phyloP scores from a whole-genome alignment of 1,140 invertebrate genomes.

The Platyura marginata region DNA sequence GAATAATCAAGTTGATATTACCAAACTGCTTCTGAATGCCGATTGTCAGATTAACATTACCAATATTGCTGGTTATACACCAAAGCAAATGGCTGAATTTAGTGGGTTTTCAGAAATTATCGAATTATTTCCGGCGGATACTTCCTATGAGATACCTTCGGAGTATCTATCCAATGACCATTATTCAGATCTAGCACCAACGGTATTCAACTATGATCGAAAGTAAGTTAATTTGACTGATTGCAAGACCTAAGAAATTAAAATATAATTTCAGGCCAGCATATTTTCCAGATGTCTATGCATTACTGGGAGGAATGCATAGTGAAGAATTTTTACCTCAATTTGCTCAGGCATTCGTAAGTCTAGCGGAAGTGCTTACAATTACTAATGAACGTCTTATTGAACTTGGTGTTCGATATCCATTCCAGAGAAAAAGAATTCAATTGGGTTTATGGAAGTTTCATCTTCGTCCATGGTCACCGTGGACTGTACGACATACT shows the following conservation, averaged over 20 bases:
- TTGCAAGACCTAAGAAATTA: background rate
- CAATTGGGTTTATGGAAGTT: constrained; percentile 22
- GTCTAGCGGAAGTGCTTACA: constrained; percentile 23
- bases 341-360: constrained; percentile 14
- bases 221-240: background rate
- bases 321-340: constrained; percentile 15
- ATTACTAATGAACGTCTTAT: constrained; percentile 20
- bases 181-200: constrained; percentile 17
- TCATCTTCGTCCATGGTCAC: background rate
- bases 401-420: constrained; percentile 20
- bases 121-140: constrained; percentile 18
- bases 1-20: constrained; percentile 20
- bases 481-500: background rate
- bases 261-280: constrained; percentile 16
- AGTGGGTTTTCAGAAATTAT: constrained; percentile 24
- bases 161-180: constrained; percentile 12
- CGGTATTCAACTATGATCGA: constrained; percentile 18
- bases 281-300: constrained; percentile 25
- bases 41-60: constrained; percentile 16
- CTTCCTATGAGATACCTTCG: constrained; percentile 10
- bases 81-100: constrained; percentile 23
- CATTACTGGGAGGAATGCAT: constrained; percentile 21
- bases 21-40: constrained; percentile 22
- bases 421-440: constrained; percentile 25
- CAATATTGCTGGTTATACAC: constrained; percentile 25